These are phyloP conservation scores for Sanderia malayensis DNA, from an alignment of 30 jellyfish, hydroid and myxozoan species.

Conservation along the genomic window DNA sequence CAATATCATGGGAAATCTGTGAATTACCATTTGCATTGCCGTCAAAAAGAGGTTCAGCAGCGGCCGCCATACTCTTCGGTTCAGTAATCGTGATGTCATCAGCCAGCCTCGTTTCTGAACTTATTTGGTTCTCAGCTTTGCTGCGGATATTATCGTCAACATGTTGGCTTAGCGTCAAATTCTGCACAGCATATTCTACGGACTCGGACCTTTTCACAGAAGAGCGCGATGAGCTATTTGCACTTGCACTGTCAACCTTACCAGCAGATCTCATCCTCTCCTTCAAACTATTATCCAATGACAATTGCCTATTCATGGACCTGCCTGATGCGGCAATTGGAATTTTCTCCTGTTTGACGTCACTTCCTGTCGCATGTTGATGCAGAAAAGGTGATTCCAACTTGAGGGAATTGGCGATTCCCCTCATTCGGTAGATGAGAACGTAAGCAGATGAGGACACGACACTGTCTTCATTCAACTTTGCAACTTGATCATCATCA, in stretches of 20 bases:
- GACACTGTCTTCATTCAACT: slow-evolving; percentile 60
- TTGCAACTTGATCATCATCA: slow-evolving; percentile 80
- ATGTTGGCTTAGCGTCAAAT: background rate
- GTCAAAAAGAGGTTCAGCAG: slow-evolving; percentile 9
- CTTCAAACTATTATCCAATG: slow-evolving; percentile 26
- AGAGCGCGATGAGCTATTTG: background rate
- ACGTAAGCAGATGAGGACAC: slow-evolving; percentile 78
- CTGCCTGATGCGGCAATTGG: slow-evolving; percentile 24
- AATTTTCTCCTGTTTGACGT: slow-evolving; percentile 40
- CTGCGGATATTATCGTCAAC: background rate
- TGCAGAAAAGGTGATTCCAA: slow-evolving; percentile 37
- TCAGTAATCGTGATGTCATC: background rate
- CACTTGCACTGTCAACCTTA: slow-evolving; percentile 7
- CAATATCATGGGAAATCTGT: background rate
- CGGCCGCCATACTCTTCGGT: background rate
- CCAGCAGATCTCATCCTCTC: background rate
- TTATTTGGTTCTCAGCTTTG: background rate
- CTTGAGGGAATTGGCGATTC: slow-evolving; percentile 51
- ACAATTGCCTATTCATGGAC: slow-evolving; percentile 32
- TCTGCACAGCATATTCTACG: background rate
- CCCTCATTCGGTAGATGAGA: slow-evolving; percentile 82
- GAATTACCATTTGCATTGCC: background rate
- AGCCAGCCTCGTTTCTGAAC: background rate
- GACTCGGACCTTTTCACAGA: background rate
- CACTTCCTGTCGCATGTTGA: background rate